These are phyloP conservation scores for Calameuta idolon DNA, from an alignment of 2,888 invertebrate species.

Conservation along the genomic window DNA sequence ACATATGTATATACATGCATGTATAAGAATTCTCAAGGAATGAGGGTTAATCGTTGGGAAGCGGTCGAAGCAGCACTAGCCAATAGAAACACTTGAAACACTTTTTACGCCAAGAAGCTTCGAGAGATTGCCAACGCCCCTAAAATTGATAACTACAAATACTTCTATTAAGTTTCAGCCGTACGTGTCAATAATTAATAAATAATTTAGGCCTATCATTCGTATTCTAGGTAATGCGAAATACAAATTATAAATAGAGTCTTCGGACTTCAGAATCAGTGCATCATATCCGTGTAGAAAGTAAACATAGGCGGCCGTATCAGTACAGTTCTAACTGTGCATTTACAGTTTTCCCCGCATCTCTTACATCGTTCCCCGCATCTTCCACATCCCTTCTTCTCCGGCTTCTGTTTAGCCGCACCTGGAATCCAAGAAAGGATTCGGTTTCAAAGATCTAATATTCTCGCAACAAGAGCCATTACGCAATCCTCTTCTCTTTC, in stretches of 20 bases:
- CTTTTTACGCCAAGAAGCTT: constrained; percentile 13
- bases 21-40: not conserved
- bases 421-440: constrained; percentile 16
- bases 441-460: not conserved
- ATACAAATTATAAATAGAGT: not conserved
- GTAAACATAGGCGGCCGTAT: constrained; percentile 55
- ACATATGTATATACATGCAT: not conserved
- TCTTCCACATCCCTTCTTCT: constrained; percentile 38
- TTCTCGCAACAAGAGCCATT: not conserved
- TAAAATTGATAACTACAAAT: not conserved
- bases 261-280: constrained; percentile 32
- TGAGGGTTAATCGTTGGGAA: constrained; percentile 11
- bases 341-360: constrained; percentile 53
- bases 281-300: constrained; percentile 58
- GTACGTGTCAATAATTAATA: not conserved
- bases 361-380: constrained; percentile 50
- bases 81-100: constrained; percentile 25
- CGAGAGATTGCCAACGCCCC: constrained; percentile 19
- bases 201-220: not conserved
- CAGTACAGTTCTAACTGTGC: constrained; percentile 42
- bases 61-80: constrained; percentile 18
- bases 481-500: not conserved
- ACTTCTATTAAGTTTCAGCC: not conserved
- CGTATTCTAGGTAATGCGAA: not conserved
- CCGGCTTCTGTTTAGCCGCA: constrained; percentile 31